Percentiles rank a stretch among this genome's conserved stretches.
phyloP scores from a whole-genome alignment of 2,797 vertebrate genomes.

The Merluccius polli region DNA sequence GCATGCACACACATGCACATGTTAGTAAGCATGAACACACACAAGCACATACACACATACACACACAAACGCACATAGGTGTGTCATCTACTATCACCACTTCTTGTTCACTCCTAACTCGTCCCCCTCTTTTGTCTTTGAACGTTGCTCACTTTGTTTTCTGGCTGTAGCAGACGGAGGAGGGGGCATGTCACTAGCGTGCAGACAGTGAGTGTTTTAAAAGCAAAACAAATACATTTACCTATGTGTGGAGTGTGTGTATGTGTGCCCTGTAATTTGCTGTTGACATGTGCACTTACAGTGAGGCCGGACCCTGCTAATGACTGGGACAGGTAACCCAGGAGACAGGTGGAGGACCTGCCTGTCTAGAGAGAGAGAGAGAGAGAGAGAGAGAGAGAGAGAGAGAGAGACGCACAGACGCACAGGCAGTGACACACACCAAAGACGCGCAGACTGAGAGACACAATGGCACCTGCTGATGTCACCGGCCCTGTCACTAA shows the following conservation, averaged over 20 bases:
- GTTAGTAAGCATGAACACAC: not conserved
- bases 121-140: conserved; percentile 48
- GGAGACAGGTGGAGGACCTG: conserved; percentile 68
- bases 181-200: conserved; percentile 55
- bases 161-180: conserved; percentile 15
- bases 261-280: conserved; percentile 63
- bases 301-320: conserved; percentile 65
- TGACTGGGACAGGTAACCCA: conserved; percentile 65
- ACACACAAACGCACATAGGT: not conserved
- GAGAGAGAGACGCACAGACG: conserved; percentile 23
- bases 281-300: conserved; percentile 75
- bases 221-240: conserved; percentile 68
- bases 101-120: conserved; percentile 27
- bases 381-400: conserved; percentile 21
- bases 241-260: conserved; percentile 31
- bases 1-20: not conserved
- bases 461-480: conserved; percentile 68
- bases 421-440: conserved; percentile 4
- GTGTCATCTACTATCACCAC: conserved; percentile 21
- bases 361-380: conserved; percentile 16
- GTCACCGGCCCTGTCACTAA: conserved; percentile 59
- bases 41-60: conserved; percentile 13
- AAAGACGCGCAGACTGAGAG: conserved; percentile 47
- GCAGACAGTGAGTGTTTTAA: conserved; percentile 67
- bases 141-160: conserved; percentile 57